Base-by-base conservation (phyloP, 30 jellyfish, hydroid and myxozoan genomes). In the Chrysaora quinquecirrha region DNA sequence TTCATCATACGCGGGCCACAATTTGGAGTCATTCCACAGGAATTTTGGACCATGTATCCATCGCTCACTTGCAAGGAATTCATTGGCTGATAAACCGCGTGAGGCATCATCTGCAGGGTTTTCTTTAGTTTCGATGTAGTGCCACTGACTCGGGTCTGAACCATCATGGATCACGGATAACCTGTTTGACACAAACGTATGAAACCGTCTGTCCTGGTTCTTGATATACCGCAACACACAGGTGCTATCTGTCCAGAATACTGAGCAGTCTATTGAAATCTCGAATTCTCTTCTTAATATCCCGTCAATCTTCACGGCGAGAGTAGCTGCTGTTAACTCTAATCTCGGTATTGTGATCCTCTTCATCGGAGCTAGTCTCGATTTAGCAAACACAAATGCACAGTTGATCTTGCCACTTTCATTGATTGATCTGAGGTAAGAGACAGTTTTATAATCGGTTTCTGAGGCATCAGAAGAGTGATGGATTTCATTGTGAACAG, bases 161-260 rank as follows among this genome's bases (percentile, higher is more conserved):
- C 52, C 48, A 12, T 27, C 23, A 22, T 24, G 87, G 3, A 75
- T 56, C 29, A n/a, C 28, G 11, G 43, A 2, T 3, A 75, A 7
- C 29, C 87, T 75, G 46, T 75, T 75, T 56, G 85, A 62, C 25
- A 70, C 89, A 14, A 48, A 81, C 10, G 78, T 52, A 16, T 67
- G 81, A 70, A 81, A 81, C 32, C 90, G 24, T 34, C 27, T 70
- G 0, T 29, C 33, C 49, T 61, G 29, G 63, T 72, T 83, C 20
- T 28, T 47, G 64, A 83, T 83, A 65, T 50, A 83, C 14, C 78
- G 76, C 75, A 83, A 43, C 1, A 71, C 71, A 3, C 43, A 60
- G 18, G 85, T 32, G 70, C 89, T 50, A 86, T 83, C 94, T 24
- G 89, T 64, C 89, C 94, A 83, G 33, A 31, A 83, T 29, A 20